Percentiles rank a stretch among this genome's conserved stretches.
phyloP scores from a whole-genome alignment of 2,113 vertebrate genomes.

The Fulmarus glacialis region DNA sequence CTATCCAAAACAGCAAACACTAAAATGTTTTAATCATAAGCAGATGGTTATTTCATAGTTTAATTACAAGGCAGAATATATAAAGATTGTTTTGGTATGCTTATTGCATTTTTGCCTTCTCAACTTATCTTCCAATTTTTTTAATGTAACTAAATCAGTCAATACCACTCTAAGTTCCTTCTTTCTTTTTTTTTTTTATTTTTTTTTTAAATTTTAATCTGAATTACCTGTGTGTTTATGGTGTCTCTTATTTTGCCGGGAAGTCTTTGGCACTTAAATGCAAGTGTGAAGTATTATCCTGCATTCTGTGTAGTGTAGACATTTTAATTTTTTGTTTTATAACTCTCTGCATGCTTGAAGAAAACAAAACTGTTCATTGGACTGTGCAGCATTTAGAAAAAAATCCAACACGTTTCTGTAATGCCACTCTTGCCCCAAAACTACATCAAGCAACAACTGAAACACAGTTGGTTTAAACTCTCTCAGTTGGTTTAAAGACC shows the following conservation, averaged over 20 bases:
- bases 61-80: slow-evolving; percentile 6
- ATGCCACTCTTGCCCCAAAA: not conserved
- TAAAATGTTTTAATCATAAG: slow-evolving; percentile 15
- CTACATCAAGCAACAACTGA: not conserved
- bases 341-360: not conserved
- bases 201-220: not conserved
- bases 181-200: not conserved
- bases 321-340: not conserved
- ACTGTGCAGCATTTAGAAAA: not conserved
- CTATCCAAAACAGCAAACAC: not conserved
- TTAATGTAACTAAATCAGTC: not conserved
- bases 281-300: not conserved
- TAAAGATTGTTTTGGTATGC: not conserved
- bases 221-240: not conserved
- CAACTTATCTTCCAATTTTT: not conserved
- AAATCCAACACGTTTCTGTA: fast-evolving
- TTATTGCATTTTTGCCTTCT: slow-evolving; percentile 1
- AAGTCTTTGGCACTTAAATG: not conserved
- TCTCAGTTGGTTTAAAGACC: not conserved
- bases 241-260: not conserved
- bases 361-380: not conserved
- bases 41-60: slow-evolving; percentile 12
- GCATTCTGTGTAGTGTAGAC: not conserved
- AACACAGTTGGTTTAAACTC: not conserved
- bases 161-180: not conserved